phyloP scores from a whole-genome alignment of 2,113 vertebrate species.

The Apodemus sylvaticus region DNA sequence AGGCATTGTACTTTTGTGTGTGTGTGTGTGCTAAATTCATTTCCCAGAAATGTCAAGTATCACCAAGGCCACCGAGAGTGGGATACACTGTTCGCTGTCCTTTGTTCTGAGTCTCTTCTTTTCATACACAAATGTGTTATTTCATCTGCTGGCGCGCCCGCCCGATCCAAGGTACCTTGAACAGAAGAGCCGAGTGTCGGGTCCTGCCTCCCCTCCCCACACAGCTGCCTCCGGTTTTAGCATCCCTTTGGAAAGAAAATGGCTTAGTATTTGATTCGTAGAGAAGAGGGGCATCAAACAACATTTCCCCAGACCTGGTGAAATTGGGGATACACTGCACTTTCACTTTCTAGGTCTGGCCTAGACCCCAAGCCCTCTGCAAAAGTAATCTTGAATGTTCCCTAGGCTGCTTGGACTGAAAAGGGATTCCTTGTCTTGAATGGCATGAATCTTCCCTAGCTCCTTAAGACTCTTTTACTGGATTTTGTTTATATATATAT shows the following conservation, averaged over 20 bases:
- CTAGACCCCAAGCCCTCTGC: rapidly evolving
- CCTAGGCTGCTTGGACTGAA: not conserved
- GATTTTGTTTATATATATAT: not conserved
- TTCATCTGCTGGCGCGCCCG: constrained; percentile 67
- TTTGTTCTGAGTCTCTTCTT: constrained; percentile 72
- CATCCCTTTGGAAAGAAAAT: constrained; percentile 59
- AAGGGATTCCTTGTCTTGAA: not conserved
- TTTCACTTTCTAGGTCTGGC: not conserved
- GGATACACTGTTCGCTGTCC: constrained; percentile 47
- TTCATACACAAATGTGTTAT: constrained; percentile 64
- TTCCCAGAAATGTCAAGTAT: constrained; percentile 77
- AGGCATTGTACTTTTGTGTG: constrained; percentile 51
- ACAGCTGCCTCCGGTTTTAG: constrained; percentile 56
- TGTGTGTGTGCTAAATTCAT: constrained; percentile 29
- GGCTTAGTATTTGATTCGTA: not conserved
- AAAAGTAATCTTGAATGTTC: rapidly evolving
- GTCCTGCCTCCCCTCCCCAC: constrained; percentile 25
- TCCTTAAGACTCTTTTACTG: not conserved
- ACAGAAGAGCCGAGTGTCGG: not conserved
- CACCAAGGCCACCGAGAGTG: constrained; percentile 65
- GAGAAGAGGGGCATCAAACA: not conserved
- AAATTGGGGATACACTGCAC: not conserved
- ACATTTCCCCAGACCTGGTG: not conserved
- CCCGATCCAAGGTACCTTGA: constrained; percentile 74
- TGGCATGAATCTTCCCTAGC: rapidly evolving